Conservation (phyloP, 2,888 invertebrate genomes). For the Mythimna pallens region DNA sequence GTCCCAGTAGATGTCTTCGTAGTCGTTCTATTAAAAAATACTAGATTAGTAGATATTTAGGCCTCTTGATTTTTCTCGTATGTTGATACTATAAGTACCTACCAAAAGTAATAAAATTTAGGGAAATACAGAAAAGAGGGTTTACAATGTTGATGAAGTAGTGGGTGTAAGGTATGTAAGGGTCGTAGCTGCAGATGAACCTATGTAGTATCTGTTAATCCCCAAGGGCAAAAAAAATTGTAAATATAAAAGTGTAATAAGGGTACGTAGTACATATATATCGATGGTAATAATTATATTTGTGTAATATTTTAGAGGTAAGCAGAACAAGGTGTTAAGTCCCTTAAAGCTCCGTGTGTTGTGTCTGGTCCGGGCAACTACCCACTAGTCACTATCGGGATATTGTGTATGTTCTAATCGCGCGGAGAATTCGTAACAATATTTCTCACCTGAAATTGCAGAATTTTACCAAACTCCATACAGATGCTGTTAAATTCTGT, state of each 20-base stretch:
- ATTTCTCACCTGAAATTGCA: conserved; percentile 43
- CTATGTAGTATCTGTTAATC: background rate
- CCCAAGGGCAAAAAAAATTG: no score
- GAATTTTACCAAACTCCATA: conserved; percentile 40
- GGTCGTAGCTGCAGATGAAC: no score
- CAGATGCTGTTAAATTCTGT: conserved; percentile 27
- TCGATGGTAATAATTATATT: no score
- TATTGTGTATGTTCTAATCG: background rate
- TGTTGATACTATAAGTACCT: background rate
- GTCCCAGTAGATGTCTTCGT: conserved; percentile 34
- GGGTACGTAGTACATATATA: no score
- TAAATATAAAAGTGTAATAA: no score
- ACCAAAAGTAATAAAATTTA: background rate
- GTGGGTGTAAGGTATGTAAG: no score
- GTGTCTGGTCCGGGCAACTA: no score
- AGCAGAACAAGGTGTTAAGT: no score
- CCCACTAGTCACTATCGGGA: no score
- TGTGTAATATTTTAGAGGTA: background rate
- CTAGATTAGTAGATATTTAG: background rate
- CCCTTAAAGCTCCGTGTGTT: no score
- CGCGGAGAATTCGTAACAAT: background rate
- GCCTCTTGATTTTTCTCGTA: no score
- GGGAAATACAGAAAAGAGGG: background rate
- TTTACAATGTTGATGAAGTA: background rate
- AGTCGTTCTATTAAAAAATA: conserved; percentile 40